Evolutionary conservation across 1,140 invertebrate species (phyloP).

Genomic region (Charaxes varanes): DNA sequence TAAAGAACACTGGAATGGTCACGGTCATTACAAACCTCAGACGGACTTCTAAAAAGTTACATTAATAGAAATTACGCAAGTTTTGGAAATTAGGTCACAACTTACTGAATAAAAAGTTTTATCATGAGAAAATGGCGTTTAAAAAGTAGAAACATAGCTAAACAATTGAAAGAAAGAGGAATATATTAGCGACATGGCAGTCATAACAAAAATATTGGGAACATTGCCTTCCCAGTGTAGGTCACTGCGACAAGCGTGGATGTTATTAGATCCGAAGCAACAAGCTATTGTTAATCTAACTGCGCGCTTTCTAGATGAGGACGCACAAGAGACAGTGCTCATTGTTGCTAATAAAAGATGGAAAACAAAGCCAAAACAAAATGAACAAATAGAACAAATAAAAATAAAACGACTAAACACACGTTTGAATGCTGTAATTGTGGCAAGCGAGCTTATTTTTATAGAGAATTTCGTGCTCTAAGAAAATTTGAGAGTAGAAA

Average conservation of each 20-base stretch:
- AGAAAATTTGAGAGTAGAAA: constrained; percentile 22
- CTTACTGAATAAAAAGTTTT: not conserved
- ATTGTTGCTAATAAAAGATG: too few species aligned
- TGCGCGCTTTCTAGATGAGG: constrained; percentile 38
- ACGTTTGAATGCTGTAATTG: constrained; percentile 26
- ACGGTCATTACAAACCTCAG: constrained; percentile 1
- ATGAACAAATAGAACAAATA: constrained; percentile 4
- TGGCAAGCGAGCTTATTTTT: constrained; percentile 24
- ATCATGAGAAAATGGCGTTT: not conserved
- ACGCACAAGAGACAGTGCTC: constrained; percentile 24
- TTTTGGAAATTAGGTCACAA: not conserved
- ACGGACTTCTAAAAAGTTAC: too few species aligned
- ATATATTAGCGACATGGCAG: constrained; percentile 37
- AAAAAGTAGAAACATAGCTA: too few species aligned
- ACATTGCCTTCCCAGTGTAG: constrained; percentile 36
- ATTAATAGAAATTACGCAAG: not conserved
- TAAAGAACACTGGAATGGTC: too few species aligned
- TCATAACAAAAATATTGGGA: constrained; percentile 44
- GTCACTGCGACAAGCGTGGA: constrained; percentile 46
- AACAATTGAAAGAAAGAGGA: too few species aligned
- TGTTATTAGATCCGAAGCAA: constrained; percentile 39
- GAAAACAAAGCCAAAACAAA: constrained; percentile 11
- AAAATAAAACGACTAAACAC: constrained; percentile 19
- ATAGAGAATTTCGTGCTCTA: constrained; percentile 20
- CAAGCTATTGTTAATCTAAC: constrained; percentile 48